A percentile compares a stretch with the other conserved stretches of the same genome.
Evolutionary conservation across 2,888 invertebrate genomes (phyloP).

Genomic region (Netelia melanura): DNA sequence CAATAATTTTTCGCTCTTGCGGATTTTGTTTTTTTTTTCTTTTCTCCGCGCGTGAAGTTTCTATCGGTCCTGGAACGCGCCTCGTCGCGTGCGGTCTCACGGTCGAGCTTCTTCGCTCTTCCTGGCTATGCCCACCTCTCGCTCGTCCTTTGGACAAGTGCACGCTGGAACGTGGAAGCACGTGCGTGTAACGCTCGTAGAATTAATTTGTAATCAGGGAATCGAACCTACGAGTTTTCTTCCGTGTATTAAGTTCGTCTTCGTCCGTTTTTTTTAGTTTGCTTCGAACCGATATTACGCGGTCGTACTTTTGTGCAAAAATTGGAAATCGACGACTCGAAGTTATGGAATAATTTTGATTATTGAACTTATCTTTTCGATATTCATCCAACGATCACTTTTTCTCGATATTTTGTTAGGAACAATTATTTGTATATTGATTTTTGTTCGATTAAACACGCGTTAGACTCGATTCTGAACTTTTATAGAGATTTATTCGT

Average conservation of each 20-base stretch:
- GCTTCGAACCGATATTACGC: no score
- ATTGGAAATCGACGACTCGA: neutral
- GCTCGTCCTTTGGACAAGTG: slow-evolving; percentile 16
- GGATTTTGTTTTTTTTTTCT: neutral
- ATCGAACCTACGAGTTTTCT: neutral
- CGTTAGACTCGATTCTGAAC: neutral
- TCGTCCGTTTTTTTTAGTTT: neutral
- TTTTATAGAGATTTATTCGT: slow-evolving; percentile 13
- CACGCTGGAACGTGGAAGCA: slow-evolving; percentile 48
- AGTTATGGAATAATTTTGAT: neutral
- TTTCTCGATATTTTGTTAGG: no score
- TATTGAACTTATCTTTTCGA: no score
- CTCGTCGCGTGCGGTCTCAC: slow-evolving; percentile 64
- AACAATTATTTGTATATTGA: slow-evolving; percentile 34
- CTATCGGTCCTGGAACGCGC: slow-evolving; percentile 34
- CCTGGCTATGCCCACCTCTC: neutral
- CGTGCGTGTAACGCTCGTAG: slow-evolving; percentile 52
- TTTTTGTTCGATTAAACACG: neutral
- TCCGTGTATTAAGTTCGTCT: slow-evolving; percentile 3
- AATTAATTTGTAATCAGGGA: slow-evolving; percentile 50
- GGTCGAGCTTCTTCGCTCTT: slow-evolving; percentile 36
- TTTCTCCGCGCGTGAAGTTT: neutral
- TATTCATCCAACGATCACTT: no score
- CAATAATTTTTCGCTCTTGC: neutral
- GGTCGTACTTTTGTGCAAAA: neutral